These are phyloP conservation scores for Cariama cristata DNA, from an alignment of 2,113 vertebrate species.

Conservation along the genomic window DNA sequence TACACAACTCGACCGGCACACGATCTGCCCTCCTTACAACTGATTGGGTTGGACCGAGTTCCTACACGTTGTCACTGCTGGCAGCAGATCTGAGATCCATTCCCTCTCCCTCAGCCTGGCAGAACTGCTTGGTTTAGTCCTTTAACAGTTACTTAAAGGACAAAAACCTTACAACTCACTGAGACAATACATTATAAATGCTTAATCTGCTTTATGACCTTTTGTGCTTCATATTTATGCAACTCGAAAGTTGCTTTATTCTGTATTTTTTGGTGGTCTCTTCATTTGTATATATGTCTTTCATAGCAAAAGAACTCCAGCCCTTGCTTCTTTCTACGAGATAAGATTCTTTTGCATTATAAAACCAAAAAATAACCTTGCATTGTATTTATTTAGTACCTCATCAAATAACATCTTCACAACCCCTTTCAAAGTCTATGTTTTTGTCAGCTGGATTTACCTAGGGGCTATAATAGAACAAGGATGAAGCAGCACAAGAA, in stretches of 20 bases:
- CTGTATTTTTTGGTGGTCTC: not conserved
- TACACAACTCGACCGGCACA: accelerated
- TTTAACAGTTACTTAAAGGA: not conserved
- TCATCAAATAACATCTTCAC: not conserved
- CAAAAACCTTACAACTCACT: not conserved
- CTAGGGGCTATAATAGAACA: not conserved
- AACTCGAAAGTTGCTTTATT: not conserved
- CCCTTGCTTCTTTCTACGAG: not conserved
- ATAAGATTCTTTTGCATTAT: not conserved
- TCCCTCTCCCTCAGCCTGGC: not conserved
- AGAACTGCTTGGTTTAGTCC: not conserved
- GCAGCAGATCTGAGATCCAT: not conserved
- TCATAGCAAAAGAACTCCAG: not conserved
- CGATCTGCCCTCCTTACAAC: not conserved
- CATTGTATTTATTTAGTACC: not conserved
- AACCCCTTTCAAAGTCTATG: not conserved
- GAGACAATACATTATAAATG: not conserved
- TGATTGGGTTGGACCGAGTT: not conserved
- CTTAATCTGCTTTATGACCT: not conserved
- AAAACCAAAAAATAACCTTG: not conserved
- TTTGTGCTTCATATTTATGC: not conserved
- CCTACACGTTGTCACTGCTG: not conserved
- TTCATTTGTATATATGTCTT: not conserved
- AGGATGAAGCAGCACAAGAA: not conserved
- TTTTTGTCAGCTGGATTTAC: not conserved